phyloP scores from a whole-genome alignment of 2,113 vertebrate species.

The Tragelaphus scriptus region DNA sequence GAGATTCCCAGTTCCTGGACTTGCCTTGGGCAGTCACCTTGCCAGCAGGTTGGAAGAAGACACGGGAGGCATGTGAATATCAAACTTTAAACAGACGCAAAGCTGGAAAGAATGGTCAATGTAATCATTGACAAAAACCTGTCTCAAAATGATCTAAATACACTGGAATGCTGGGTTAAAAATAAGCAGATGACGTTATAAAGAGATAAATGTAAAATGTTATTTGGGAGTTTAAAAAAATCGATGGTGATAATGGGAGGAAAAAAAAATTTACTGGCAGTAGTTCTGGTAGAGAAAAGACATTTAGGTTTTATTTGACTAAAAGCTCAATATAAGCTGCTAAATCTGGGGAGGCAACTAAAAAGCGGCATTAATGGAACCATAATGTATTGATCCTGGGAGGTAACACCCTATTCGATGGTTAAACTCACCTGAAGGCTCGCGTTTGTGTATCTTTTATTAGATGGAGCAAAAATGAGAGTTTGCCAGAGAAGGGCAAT shows the following conservation, averaged over 20 bases:
- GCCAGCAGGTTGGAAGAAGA: not conserved
- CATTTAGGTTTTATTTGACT: conserved; percentile 4
- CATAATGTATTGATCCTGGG: not conserved
- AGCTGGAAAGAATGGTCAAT: not conserved
- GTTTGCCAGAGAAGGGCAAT: not conserved
- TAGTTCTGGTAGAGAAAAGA: conserved; percentile 26
- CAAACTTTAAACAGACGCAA: not conserved
- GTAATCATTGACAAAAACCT: not conserved
- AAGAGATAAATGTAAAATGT: conserved; percentile 49
- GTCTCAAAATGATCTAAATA: not conserved
- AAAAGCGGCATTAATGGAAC: conserved; percentile 8
- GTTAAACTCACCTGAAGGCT: not conserved
- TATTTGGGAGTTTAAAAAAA: conserved; percentile 42
- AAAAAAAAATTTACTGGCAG: not conserved
- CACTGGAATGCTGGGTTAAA: conserved; percentile 36
- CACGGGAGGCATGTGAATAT: not conserved
- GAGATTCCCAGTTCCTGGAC: not conserved
- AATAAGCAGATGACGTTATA: conserved; percentile 48
- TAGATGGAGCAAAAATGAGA: not conserved
- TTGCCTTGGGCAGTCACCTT: not conserved
- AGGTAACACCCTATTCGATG: not conserved
- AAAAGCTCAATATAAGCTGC: not conserved
- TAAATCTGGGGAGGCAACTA: not conserved
- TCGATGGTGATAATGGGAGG: conserved; percentile 26
- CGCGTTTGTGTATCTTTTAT: not conserved